Evolutionary conservation across 2,797 vertebrate genomes (phyloP), one percentile per base, ranked within the genome.

Genomic region (Semaprochilodus insignis): DNA sequence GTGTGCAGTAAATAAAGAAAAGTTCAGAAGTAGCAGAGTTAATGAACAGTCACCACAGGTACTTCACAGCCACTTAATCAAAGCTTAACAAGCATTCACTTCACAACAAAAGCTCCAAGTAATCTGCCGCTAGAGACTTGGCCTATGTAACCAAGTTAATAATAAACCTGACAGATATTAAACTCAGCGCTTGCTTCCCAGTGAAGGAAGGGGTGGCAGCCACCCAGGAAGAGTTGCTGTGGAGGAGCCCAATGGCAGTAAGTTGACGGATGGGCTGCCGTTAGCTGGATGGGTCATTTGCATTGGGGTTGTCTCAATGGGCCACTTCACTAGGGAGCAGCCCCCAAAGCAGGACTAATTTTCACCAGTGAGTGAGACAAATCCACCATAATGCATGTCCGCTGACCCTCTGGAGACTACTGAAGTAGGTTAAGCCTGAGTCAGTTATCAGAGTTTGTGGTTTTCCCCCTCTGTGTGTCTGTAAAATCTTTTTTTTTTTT

Each of bases 241-340:
- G 81, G 57, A 77, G 59, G 69, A 79, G 78, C 66, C 77, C 67
- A 23, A 31, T 25, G 48, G 78, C 77, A 34, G 17, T n/a, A 25
- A 70, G 76, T 48, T 87, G 86, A 90, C 85, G 70, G 85, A 88
- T 87, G 77, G 75, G 74, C 48, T 66, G 73, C 79, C 52, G 36
- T 88, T 86, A 77, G 76, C 82, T 69, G 69, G 79, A 60, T 72
- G 80, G 65, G 81, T 88, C 80, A 85, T 82, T 88, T 75, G 71
- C 77, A 85, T 84, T 62, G 51, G 69, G 67, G 54, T 25, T 17
- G 71, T 81, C 81, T 83, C 74, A 88, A 85, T 80, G 72, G 84
- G 62, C 75, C 65, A 71, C 80, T 85, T 82, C 85, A 83, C 77
- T 17, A 83, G 65, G 75, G 57, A 77, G 74, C 52, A 81, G 69